These are phyloP conservation scores for Hipposideros armiger DNA, from an alignment of 2,113 vertebrate species.

Conservation along the genomic window DNA sequence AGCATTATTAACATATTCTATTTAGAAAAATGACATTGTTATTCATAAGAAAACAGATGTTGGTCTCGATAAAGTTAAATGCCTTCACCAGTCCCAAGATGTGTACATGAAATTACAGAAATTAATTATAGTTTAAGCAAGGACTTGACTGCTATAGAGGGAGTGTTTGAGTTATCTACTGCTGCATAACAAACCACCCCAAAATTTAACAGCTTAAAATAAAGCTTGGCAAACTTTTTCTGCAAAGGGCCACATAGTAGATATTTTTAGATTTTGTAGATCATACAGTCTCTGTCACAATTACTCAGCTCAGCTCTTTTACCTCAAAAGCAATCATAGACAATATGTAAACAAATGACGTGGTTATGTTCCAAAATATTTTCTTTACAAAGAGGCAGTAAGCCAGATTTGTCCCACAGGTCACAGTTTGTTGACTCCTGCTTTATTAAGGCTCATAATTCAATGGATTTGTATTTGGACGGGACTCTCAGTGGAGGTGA, in stretches of 20 bases:
- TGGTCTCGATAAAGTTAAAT: slow-evolving; percentile 78
- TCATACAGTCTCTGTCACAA: neutral
- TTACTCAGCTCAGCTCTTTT: neutral
- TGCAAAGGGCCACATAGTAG: neutral
- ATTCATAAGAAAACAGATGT: slow-evolving; percentile 66
- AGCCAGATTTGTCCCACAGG: neutral
- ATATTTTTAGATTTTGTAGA: neutral
- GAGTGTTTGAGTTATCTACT: neutral
- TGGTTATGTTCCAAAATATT: neutral
- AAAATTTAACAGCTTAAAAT: slow-evolving; percentile 45
- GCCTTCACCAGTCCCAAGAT: slow-evolving; percentile 60
- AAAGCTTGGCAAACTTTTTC: slow-evolving; percentile 11
- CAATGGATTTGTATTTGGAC: neutral
- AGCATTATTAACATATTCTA: slow-evolving; percentile 74
- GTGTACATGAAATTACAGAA: slow-evolving; percentile 65
- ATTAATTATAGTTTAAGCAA: slow-evolving; percentile 65
- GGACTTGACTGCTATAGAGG: neutral
- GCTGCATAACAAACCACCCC: neutral
- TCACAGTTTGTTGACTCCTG: neutral
- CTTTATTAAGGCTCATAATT: neutral
- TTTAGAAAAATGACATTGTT: slow-evolving; percentile 75
- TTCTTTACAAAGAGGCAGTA: neutral
- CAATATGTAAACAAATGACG: neutral
- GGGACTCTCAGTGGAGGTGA: neutral
- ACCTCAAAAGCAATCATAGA: neutral